A percentile compares a stretch with the other conserved stretches of the same genome.
phyloP scores from a whole-genome alignment of 2,113 vertebrate genomes.

The Coregonus clupeaformis region DNA sequence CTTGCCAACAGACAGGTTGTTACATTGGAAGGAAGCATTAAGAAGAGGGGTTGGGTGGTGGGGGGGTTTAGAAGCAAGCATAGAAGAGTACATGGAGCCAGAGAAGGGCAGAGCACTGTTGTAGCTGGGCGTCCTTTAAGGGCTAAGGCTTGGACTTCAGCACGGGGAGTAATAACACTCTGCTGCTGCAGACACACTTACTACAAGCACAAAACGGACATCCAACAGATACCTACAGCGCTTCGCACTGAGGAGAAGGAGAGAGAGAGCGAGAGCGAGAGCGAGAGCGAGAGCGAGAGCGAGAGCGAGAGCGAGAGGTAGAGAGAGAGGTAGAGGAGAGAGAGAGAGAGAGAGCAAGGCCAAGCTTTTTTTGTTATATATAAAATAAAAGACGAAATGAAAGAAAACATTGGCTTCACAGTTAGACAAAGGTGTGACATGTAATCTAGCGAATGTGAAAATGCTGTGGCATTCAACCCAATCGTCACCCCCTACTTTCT shows the following conservation, averaged over 20 bases:
- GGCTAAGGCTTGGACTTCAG: conserved; percentile 62
- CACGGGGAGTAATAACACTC: conserved; percentile 3
- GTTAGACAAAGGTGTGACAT: neutral
- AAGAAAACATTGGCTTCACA: neutral
- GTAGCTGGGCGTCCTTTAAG: conserved; percentile 49
- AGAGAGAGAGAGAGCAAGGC: conserved; percentile 53
- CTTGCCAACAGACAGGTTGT: too few species aligned
- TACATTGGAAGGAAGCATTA: neutral
- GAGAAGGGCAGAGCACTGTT: conserved; percentile 32
- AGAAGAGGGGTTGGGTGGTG: neutral
- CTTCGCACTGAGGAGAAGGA: conserved; percentile 32
- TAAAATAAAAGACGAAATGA: conserved; percentile 7
- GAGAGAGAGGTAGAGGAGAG: too few species aligned
- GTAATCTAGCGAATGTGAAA: neutral
- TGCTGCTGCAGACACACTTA: neutral
- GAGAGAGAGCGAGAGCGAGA: too few species aligned
- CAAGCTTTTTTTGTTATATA: conserved; percentile 37
- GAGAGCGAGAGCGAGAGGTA: too few species aligned
- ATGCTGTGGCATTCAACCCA: neutral
- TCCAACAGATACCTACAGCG: conserved; percentile 24
- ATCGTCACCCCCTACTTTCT: too few species aligned
- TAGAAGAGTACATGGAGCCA: neutral
- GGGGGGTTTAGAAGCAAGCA: neutral
- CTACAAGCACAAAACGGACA: conserved; percentile 8
- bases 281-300: too few species aligned